Conservation (phyloP, 2,797 vertebrate species). For the Falco cherrug region DNA sequence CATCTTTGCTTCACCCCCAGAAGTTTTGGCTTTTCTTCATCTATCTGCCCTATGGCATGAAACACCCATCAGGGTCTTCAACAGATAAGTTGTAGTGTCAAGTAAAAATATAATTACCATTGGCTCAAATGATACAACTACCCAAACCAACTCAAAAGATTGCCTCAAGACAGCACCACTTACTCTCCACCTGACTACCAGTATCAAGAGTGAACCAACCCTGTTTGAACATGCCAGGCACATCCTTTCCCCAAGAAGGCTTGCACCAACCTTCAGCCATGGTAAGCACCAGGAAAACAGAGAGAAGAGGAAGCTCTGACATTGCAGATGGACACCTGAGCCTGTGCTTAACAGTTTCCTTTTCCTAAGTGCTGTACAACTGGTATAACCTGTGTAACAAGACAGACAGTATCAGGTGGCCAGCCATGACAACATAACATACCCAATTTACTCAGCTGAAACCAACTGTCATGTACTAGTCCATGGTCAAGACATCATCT, state of each 20-base stretch:
- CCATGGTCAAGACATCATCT: neutral
- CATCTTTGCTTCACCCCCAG: neutral
- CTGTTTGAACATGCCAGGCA: accelerated
- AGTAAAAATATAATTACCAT: neutral
- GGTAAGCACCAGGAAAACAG: neutral
- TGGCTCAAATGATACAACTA: neutral
- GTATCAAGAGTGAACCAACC: neutral
- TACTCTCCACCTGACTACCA: neutral
- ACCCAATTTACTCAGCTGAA: neutral
- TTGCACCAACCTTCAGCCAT: neutral
- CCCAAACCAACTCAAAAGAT: neutral
- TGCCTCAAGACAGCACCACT: neutral
- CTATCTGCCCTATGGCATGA: neutral
- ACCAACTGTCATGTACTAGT: neutral
- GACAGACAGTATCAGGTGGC: neutral
- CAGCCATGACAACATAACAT: neutral
- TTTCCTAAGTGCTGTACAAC: neutral
- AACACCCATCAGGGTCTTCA: neutral
- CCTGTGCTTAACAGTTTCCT: neutral
- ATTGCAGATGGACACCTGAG: too few relatives aligned
- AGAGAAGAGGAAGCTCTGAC: neutral
- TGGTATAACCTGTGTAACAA: neutral
- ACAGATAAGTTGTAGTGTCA: neutral
- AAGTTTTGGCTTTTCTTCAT: neutral
- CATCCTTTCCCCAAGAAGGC: neutral